These are phyloP conservation scores for Bellardia pandia DNA, from an alignment of 2,888 invertebrate species.

Conservation along the genomic window DNA sequence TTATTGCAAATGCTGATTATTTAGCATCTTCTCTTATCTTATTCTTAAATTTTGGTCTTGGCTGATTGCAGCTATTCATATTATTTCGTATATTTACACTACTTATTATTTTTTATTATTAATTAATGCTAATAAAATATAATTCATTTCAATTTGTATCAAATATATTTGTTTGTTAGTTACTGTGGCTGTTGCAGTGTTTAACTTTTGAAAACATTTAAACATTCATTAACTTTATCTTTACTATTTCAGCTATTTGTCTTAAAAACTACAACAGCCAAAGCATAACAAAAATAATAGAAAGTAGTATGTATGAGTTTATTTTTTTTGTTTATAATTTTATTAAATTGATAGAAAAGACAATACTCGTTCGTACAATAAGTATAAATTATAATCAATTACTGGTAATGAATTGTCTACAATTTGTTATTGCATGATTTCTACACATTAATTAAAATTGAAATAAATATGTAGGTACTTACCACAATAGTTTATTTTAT, in stretches of 20 bases:
- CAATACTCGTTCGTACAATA: slow-evolving; percentile 38
- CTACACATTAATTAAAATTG: slow-evolving; percentile 75
- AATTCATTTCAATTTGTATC: background rate
- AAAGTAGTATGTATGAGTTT: slow-evolving; percentile 41
- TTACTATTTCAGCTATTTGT: slow-evolving; percentile 25
- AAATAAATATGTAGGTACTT: slow-evolving; percentile 43
- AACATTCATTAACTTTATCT: slow-evolving; percentile 43
- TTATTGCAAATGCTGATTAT: too few species aligned
- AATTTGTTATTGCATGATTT: slow-evolving; percentile 74
- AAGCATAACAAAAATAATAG: slow-evolving; percentile 40
- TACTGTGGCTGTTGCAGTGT: background rate
- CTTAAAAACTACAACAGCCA: slow-evolving; percentile 16
- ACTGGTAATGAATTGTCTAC: slow-evolving; percentile 72
- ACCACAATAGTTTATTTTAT: too few species aligned
- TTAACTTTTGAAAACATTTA: slow-evolving; percentile 20
- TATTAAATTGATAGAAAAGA: slow-evolving; percentile 63
- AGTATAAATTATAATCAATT: slow-evolving; percentile 73
- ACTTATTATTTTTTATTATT: slow-evolving; percentile 7
- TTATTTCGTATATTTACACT: too few species aligned
- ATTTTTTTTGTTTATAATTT: background rate
- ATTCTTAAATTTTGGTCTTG: too few species aligned
- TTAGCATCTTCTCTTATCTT: too few species aligned
- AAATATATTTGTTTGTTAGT: background rate
- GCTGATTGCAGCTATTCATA: too few species aligned
- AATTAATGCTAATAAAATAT: slow-evolving; percentile 13